Evolutionary conservation across 1,140 invertebrate genomes (phyloP), one percentile per base, ranked within the genome.

Genomic region (Calephelis nemesis): DNA sequence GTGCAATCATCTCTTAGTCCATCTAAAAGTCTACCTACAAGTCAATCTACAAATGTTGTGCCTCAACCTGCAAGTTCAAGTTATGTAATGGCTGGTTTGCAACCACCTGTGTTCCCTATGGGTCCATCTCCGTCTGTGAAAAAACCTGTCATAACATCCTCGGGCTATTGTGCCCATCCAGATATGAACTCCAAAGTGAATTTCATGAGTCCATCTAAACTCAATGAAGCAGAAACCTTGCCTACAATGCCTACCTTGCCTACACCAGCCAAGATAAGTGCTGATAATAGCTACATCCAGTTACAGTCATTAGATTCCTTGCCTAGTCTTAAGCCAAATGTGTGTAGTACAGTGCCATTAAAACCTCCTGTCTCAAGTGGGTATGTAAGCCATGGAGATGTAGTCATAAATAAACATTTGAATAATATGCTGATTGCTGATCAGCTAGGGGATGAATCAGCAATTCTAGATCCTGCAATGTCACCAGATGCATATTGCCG

Each of bases 401-500:
- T 83, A 8, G 85, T 91, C 7, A 86, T 90, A 7, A 90, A 86
- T 70, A 91, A 91, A 73, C 89, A 90, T 63, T 72, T 89, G 0
- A 91, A 85, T 67, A 88, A 87, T 69, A 82, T 90, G 68, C 62
- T 88, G 50, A 78, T 81, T 6, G 78, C 77, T 30, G 79, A 81
- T 4, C 82, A 84, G 48, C 74, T 81, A n/a, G 73, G 76, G 7
- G 87, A 90, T 12, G 85, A 90, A 70, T 84, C 88, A 7, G 85
- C 82, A 5, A 82, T 88, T 58, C 68, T 88, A 30, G 86, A 87
- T 63, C 85, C 83, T 1, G 79, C 84, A 39, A 87, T 90, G 82
- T 92, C 90, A 10, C 88, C 92, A 5, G 90, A 92, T 48, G 89
- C 91, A 0, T 92, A 92, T 67, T 92, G 92, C 67, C 78, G 89